A percentile compares a stretch with the other conserved stretches of the same genome.
phyloP scores from a whole-genome alignment of 2,797 vertebrate genomes.

The Smutsia temminckii region DNA sequence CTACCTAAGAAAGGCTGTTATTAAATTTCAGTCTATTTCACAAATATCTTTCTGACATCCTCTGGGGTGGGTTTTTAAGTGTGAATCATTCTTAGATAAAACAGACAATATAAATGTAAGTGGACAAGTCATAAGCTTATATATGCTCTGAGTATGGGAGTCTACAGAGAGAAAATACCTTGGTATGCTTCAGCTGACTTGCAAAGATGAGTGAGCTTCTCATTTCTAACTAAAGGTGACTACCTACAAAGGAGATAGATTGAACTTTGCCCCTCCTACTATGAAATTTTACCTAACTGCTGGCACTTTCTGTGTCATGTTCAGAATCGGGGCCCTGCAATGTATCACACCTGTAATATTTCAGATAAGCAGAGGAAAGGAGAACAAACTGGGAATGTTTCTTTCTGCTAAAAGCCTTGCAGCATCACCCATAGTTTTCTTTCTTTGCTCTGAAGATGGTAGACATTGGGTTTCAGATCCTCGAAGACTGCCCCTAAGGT shows the following conservation, averaged over 20 bases:
- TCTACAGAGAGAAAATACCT: slow-evolving; percentile 72
- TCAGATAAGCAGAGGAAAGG: background rate
- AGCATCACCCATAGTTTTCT: background rate
- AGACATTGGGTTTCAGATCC: background rate
- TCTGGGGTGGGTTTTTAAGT: background rate
- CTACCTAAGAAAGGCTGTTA: background rate
- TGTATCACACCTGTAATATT: background rate
- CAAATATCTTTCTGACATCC: background rate
- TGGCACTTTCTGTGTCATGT: too few species aligned
- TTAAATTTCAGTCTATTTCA: background rate
- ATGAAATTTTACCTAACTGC: background rate
- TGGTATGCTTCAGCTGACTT: slow-evolving; percentile 71
- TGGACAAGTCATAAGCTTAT: background rate
- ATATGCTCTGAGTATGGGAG: slow-evolving; percentile 30
- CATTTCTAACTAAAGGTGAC: slow-evolving; percentile 66
- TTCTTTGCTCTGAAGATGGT: background rate
- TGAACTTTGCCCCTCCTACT: background rate
- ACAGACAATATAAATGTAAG: background rate
- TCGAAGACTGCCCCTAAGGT: background rate
- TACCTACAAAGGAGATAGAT: background rate
- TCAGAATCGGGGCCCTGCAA: background rate
- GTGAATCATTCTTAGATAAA: background rate
- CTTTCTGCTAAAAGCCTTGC: background rate
- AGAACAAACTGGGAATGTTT: background rate
- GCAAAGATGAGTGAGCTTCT: slow-evolving; percentile 73